Evolutionary conservation across 1,140 invertebrate genomes (phyloP), one percentile per base, ranked within the genome.

Genomic region (Drosophila jambulina): DNA sequence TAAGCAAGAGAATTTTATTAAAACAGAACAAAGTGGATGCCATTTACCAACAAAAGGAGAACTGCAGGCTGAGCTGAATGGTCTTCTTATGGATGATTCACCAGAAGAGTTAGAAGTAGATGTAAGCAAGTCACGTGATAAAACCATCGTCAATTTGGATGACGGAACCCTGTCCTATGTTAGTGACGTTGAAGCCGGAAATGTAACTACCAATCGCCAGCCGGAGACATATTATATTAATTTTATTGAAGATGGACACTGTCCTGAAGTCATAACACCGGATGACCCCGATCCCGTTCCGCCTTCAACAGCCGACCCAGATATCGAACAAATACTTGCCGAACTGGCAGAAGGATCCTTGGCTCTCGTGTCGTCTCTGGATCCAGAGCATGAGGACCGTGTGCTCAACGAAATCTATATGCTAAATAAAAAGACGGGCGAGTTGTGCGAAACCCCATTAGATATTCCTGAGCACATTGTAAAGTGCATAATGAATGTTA

Each of bases 351-450:
- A 93, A 27, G 93, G 93, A 32, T 91, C 93, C 3, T 69, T 94
- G 63, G 91, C 93, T 25, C 76, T 94, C n/a, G 92, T 93, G 1
- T 86, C 90, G 7, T 92, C 92, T 23, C 38, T 91, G 46, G 83
- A 87, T 64, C 62, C 90, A 0, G 75, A 83, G 13, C 71, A 81
- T 21, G 75, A 90, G n/a, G 87, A 92, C 46, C 75, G 91, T 12
- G 79, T 91, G 4, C 59, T 92, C 15, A 93, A 93, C 71, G 93
- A 93, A 72, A 93, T 94, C 40, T 94, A 92, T 68, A 93, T 93
- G 84, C 88, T 93, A 32, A 77, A 91, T 53, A 81, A 83, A 53
- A 57, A 78, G 5, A 93, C 93, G 13, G 87, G 87, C 0, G 86
- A 93, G 42, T 43, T 93, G 32, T 91, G 80, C 40, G 84, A 93